Evolutionary conservation across 1,140 invertebrate genomes (phyloP), one percentile per base, ranked within the genome.

Genomic region (Zaprionus lachaisei): DNA sequence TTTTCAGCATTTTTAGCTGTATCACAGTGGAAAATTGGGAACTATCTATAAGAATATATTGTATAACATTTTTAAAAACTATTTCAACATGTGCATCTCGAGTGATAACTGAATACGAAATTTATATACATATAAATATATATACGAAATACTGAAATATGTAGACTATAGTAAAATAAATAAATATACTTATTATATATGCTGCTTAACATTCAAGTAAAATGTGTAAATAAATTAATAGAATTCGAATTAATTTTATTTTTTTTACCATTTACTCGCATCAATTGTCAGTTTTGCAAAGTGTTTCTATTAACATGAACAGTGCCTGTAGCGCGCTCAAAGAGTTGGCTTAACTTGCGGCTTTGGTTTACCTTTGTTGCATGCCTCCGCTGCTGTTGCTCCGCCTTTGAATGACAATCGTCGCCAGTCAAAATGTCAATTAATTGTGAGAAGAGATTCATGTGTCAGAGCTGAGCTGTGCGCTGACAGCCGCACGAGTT

Each of bases 371-470:
- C 56, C 67, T 77, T 74, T 74, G 61, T 62, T 70, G 79, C 79
- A 81, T 81, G 81, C 79, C 80, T 44, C 22, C 28, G 55, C 26
- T 57, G 51, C n/a, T 15, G 37, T 6, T 15, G 37, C 14, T 47
- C 41, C 41, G 41, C 84, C 72, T 68, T 80, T 89, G 84, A 89
- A 89, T 90, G 84, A 84, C 84, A 89, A 89, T 89, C 84, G 81
- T 83, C 67, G 74, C 68, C 81, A 79, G 79, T 84, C 81, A 81
- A 89, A 89, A 89, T 79, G 84, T 90, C 84, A 89, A 89, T 89
- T 89, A 89, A 84, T 81, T 87, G 83, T 89, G 78, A 87, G 71
- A 83, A 86, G 84, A 83, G 80, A 83, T 77, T 82, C 72, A 81
- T 79, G 79, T 76, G 83, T 85, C 83, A 80, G 69, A 68, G 54